Evolutionary conservation across 2,113 vertebrate genomes (phyloP), one percentile per base, ranked within the genome.

Genomic region (Rhineura floridana): DNA sequence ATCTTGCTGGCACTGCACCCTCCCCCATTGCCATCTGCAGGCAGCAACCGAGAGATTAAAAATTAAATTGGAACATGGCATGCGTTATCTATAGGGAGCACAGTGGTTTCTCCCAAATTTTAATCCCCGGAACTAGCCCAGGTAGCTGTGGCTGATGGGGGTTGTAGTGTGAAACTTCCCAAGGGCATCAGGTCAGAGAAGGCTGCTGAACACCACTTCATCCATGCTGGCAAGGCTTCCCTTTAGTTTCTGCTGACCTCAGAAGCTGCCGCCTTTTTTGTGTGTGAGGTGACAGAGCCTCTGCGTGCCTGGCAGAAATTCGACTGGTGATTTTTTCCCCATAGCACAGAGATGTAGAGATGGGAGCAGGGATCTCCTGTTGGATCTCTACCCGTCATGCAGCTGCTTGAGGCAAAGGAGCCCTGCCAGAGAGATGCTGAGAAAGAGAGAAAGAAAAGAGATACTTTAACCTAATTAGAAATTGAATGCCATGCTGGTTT

Each of bases 391-490:
- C 46, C 76, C 55, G 8, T 21, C 33, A 3, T 21, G 6, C 11
- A n/a, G 11, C 2, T n/a, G 13, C 30, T 1, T 48, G 44, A 50
- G 12, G 50, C 30, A n/a, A 28, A 52, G 9, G 73, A 46, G 23
- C 2, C 42, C 30, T 80, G 33, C 50, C 4, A 7, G 30, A 80
- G 33, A 15, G 28, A 50, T 8, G 17, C 28, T 28, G 10, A 33
- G 76, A 15, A 17, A 78, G 48, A 52, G 28, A 33, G 30, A 36
- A n/a, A n/a, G n/a, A n/a, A n/a, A n/a, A n/a, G n/a, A n/a, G 33
- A 80, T 89, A 77, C 48, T 90, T 92, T 82, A 59, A 89, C 82
- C 87, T 92, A 89, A 78, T 91, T 77, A 90, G 72, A 73, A 65
- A 62, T 83, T 89, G 46, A 67, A 36, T 28, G 13, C 28, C 85